Conservation (phyloP, 1,140 invertebrate genomes). For the Drosophila erecta region DNA sequence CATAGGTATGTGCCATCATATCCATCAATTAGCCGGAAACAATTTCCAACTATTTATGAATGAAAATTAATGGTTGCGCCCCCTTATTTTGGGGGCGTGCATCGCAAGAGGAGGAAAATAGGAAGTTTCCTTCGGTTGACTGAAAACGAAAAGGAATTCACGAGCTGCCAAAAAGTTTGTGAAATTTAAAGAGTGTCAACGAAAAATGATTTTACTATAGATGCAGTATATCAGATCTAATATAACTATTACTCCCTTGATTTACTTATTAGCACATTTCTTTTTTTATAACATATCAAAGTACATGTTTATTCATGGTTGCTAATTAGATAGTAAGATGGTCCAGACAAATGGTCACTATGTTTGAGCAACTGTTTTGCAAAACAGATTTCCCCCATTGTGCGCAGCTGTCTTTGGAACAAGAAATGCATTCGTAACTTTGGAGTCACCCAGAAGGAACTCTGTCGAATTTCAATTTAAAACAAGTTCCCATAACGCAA, state of each 20-base stretch:
- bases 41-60: slow-evolving; percentile 71
- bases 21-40: slow-evolving; percentile 60
- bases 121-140: neutral
- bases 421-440: neutral
- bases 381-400: neutral
- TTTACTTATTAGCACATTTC: too few species aligned
- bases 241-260: too few species aligned
- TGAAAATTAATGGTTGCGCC: slow-evolving; percentile 57
- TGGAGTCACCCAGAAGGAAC: neutral
- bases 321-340: too few species aligned
- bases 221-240: too few species aligned
- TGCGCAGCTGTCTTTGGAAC: slow-evolving; percentile 22
- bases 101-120: neutral
- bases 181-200: too few species aligned
- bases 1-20: slow-evolving; percentile 10
- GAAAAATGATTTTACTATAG: too few species aligned
- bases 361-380: slow-evolving; percentile 37
- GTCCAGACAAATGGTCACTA: neutral
- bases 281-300: too few species aligned
- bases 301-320: too few species aligned
- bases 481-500: slow-evolving; percentile 6
- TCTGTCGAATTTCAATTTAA: neutral
- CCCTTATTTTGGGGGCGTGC: slow-evolving; percentile 4
- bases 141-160: neutral
- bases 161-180: neutral